Evolutionary conservation across 2,888 invertebrate species (phyloP), one percentile per base, ranked within the genome.

Genomic region (Cerastis rubricosa): DNA sequence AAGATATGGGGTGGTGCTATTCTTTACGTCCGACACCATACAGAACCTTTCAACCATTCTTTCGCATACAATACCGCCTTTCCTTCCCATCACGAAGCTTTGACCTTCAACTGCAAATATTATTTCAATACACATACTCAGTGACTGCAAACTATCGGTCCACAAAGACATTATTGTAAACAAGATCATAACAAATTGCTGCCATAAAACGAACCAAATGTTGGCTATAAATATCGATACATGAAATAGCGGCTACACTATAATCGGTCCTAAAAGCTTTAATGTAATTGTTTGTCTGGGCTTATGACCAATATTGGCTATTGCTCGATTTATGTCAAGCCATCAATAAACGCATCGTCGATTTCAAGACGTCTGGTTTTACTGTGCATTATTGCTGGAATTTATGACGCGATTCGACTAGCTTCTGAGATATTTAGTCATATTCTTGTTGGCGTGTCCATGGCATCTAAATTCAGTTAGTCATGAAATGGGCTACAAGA

Each of bases 111-210:
- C 51, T 35, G n/a, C 22, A 61, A 71, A 59, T 70, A 47, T 29
- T 17, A 79, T 61, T 49, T 51, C 45, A 72, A 71, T 74, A 35
- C 61, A 74, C 59, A 57, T 40, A 74, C 68, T 64, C 6, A 68
- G 61, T 54, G 5, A 54, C 47, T 76, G 1, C 51, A 74, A 81
- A 84, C 80, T 86, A 77, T 69, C 51, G 40, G 69, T 73, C 74
- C 35, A 65, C 65, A 51, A 72, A 49, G 63, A 73, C 68, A 79
- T 69, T 82, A 88, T 74, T 81, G 85, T 81, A 85, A 87, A 86
- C 88, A 85, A 85, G 76, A 87, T 83, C 77, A 84, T 87, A 87
- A 87, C 88, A 88, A 84, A 89, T 88, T 86, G 77, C 76, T 64
- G 70, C 70, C 69, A 83, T 89, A 89, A 90, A 90, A 74, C 51